Percentiles rank a stretch among this genome's conserved stretches.
Evolutionary conservation across 2,888 invertebrate species (phyloP).

Genomic region (Salticus scenicus): DNA sequence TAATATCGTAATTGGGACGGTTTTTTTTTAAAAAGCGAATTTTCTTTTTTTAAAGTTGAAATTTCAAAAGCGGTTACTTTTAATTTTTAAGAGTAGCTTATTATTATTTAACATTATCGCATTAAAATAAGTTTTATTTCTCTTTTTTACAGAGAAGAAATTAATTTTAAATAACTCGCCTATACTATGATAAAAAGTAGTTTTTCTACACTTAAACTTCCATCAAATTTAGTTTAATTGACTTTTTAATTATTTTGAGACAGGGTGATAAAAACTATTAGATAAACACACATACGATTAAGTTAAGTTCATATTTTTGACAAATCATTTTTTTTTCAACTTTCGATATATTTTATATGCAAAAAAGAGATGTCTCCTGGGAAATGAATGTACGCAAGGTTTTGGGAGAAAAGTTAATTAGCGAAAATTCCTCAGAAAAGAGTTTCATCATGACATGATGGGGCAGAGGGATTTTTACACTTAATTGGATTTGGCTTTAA

Average conservation of each 20-base stretch:
- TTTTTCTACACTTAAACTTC: neutral
- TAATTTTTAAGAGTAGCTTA: too few relatives aligned
- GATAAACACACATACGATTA: neutral
- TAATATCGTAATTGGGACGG: too few relatives aligned
- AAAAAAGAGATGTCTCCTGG: neutral
- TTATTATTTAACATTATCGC: too few relatives aligned
- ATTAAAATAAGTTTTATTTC: too few relatives aligned
- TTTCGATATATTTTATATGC: too few relatives aligned
- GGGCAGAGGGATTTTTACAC: neutral
- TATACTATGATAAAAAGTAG: too few relatives aligned
- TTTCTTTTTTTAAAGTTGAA: too few relatives aligned
- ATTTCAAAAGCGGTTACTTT: too few relatives aligned
- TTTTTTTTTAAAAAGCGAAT: too few relatives aligned
- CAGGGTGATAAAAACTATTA: neutral
- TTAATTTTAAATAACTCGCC: too few relatives aligned
- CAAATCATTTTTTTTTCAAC: neutral
- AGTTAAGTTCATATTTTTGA: neutral
- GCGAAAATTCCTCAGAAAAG: neutral
- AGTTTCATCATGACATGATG: neutral
- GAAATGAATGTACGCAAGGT: neutral
- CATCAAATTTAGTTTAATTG: neutral
- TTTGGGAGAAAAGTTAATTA: neutral
- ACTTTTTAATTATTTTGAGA: neutral
- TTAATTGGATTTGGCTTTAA: slow-evolving; percentile 5
- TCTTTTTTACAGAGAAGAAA: too few relatives aligned